Base-by-base conservation (phyloP, 2,888 invertebrate genomes). In the Tethea ocularis region DNA sequence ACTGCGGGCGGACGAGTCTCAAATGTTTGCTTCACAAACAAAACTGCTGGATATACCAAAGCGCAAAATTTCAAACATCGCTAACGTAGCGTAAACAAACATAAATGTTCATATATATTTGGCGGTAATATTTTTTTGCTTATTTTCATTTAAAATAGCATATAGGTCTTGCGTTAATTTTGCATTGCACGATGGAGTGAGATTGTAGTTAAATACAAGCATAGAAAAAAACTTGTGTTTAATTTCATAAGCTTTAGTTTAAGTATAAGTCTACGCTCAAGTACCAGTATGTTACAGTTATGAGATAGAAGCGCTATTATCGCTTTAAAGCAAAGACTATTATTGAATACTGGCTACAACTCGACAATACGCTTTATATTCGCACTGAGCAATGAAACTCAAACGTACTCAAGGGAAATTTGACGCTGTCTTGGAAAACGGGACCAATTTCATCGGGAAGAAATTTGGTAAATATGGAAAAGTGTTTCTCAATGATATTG, bases 381-480 rank as follows among this genome's bases (percentile, higher is more conserved):
- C 58, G 54, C 52, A 33, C 56, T 22, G 59, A 59, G 67, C 68
- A 69, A 64, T 71, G 67, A 61, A 65, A 61, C 66, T 57, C 56
- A 65, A 69, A 68, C 57, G 61, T 62, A 56, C 74, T 61, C 77
- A 2, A 8, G 71, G 71, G 75, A 74, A 76, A 75, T 75, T 65
- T 63, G 23, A 41, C 59, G 62, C 67, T 68, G 64, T 72, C 72
- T 69, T 58, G 61, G 61, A 64, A 60, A 29, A 51, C 61, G 56
- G 58, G 54, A 22, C 46, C 57, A 61, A 71, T 68, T 66, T 69
- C 67, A 72, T 64, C 61, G 71, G 51, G 63, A 38, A 63, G 52
- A 51, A 52, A 46, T 41, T 20, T 33, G n/a, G 33, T 13, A 20
- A 54, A 54, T n/a, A 2, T 46, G n/a, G 8, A 41, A 29, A 52